These are phyloP conservation scores for Bugula neritina DNA, from an alignment of 2,888 invertebrate species.

Conservation along the genomic window DNA sequence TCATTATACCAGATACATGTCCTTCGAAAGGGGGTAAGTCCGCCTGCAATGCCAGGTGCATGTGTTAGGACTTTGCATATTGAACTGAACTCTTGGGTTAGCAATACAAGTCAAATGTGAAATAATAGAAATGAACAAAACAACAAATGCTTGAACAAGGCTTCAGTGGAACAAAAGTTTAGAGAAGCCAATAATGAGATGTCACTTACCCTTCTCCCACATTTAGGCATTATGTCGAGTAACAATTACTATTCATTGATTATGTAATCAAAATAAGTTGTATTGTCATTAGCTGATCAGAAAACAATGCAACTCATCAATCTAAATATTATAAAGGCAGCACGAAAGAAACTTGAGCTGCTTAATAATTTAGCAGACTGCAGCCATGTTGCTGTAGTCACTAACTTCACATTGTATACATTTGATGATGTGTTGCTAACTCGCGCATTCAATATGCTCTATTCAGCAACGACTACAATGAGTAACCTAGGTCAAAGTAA, in stretches of 20 bases:
- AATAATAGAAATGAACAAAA: neutral
- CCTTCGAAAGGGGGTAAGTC: neutral
- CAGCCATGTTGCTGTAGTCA: too few species aligned
- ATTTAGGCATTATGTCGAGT: constrained; percentile 24
- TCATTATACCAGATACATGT: neutral
- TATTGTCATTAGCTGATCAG: too few species aligned
- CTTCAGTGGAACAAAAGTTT: neutral
- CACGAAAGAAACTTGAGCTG: neutral
- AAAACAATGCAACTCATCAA: too few species aligned
- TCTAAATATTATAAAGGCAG: too few species aligned
- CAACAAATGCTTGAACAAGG: neutral
- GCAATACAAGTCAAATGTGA: neutral
- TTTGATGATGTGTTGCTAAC: neutral
- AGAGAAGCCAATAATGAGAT: neutral
- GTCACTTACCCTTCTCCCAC: constrained; percentile 27
- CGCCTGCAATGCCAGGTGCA: neutral
- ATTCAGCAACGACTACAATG: neutral
- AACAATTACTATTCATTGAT: neutral
- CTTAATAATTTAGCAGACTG: neutral
- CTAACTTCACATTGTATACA: neutral
- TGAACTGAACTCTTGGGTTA: neutral
- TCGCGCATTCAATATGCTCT: neutral
- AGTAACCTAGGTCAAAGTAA: neutral
- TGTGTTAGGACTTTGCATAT: too few species aligned
- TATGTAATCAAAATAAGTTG: neutral